Percentiles rank a stretch among this genome's conserved stretches.
phyloP scores from a whole-genome alignment of 2,113 vertebrate genomes.

The Gasterosteus nipponicus region DNA sequence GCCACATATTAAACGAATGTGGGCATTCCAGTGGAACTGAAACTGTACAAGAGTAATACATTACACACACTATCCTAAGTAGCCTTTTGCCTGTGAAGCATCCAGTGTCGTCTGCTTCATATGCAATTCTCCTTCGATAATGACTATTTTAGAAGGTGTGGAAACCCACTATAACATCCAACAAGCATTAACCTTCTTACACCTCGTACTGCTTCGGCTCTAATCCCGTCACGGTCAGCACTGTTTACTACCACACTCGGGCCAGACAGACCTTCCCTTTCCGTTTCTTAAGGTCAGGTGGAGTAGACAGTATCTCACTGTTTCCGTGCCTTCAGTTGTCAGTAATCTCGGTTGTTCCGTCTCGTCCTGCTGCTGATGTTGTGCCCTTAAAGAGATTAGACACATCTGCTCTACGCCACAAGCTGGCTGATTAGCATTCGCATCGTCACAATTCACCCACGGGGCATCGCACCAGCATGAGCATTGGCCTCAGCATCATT shows the following conservation, averaged over 20 bases:
- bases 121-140: neutral
- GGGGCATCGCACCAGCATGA: slow-evolving; percentile 53
- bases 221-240: neutral
- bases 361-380: slow-evolving; percentile 59
- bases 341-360: slow-evolving; percentile 26
- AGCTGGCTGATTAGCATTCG: slow-evolving; percentile 67
- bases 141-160: neutral
- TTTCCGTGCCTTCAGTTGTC: slow-evolving; percentile 14
- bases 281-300: slow-evolving; percentile 6
- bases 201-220: neutral
- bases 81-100: slow-evolving; percentile 3
- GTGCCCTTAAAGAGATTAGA: slow-evolving; percentile 65
- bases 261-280: neutral
- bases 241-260: slow-evolving; percentile 13
- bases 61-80: neutral
- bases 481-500: slow-evolving; percentile 56
- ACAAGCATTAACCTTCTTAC: neutral
- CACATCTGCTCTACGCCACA: slow-evolving; percentile 57
- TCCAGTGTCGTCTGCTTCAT: slow-evolving; percentile 1
- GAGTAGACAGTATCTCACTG: slow-evolving; percentile 8
- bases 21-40: slow-evolving; percentile 5
- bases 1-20: neutral
- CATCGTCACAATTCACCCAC: slow-evolving; percentile 57
- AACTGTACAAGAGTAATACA: neutral
- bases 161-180: neutral